Evolutionary conservation across 2,797 vertebrate genomes (phyloP).

Genomic region (Phataginus tricuspis): DNA sequence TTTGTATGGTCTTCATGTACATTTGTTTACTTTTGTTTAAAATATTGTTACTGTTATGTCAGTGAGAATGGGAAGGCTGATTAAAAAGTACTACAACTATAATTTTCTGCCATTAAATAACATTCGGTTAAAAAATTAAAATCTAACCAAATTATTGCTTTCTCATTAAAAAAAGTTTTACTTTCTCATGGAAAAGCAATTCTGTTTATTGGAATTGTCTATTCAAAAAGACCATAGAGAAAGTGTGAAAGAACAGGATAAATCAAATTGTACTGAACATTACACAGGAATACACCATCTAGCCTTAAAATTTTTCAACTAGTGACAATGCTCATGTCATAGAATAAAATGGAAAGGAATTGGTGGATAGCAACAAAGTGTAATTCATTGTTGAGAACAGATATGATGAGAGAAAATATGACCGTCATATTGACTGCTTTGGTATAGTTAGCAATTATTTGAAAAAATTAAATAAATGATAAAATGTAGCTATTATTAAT

Average conservation of each 20-base stretch:
- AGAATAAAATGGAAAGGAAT: conserved; percentile 38
- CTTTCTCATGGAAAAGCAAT: conserved; percentile 49
- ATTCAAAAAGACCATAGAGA: neutral
- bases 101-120: conserved; percentile 56
- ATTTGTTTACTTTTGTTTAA: conserved; percentile 52
- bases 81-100: conserved; percentile 49
- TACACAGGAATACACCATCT: neutral
- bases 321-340: conserved; percentile 12
- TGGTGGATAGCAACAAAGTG: neutral
- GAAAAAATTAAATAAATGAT: conserved; percentile 37
- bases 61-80: neutral
- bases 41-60: neutral
- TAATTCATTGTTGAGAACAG: conserved; percentile 29
- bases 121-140: conserved; percentile 56
- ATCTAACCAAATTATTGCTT: conserved; percentile 42
- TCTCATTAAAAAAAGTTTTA: conserved; percentile 50
- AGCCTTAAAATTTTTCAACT: conserved; percentile 19
- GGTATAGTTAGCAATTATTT: conserved; percentile 39
- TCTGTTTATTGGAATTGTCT: neutral
- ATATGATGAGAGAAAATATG: neutral
- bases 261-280: conserved; percentile 24
- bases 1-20: neutral
- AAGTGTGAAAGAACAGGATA: neutral
- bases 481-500: conserved; percentile 24
- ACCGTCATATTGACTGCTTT: conserved; percentile 6